Evolutionary conservation across 2,888 invertebrate genomes (phyloP), one percentile per base, ranked within the genome.

Genomic region (Heliconius sara): DNA sequence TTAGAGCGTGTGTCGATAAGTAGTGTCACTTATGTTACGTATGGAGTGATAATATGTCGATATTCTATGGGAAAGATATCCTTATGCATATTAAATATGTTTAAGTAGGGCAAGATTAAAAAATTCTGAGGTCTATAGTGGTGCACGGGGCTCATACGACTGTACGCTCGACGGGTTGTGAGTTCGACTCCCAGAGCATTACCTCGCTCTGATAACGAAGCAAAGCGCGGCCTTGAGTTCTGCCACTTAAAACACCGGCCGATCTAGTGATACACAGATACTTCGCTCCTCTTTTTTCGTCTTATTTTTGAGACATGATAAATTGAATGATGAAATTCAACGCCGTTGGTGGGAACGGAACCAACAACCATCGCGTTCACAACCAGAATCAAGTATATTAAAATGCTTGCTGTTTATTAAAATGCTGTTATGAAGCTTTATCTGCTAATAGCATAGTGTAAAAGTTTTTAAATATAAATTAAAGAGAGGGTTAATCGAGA

Each of bases 51-150:
- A 68, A 68, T 16, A 13, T 68, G 43, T 68, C n/a, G 12, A 43
- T n/a, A 39, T 68, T 10, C 13, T 68, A 47, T 47, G 43, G 25
- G 68, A 68, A 13, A 68, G 68, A 68, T 39, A 68, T 68, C 68
- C 16, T 13, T 5, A 6, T 13, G 22, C n/a, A 12, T 68, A 39
- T 6, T 34, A 39, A 68, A 68, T 39, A 12, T 34, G 22, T 25
- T 27, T 5, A 25, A 65, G 5, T 63, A 5, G 25, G 25, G 0
- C 16, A 16, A 47, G 47, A 47, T 16, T 47, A 47, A 47, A 47
- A 16, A 47, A 47, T 47, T 6, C 16, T 16, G 2, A 4, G 47
- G 47, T 16, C 5, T 47, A 5, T 16, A 16, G 47, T 47, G 34
- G 34, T 9, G 9, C n/a, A n/a, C 34, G 34, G 34, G 34, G 34